Base-by-base conservation (phyloP, 2,113 vertebrate genomes). In the Charadrius vociferus region DNA sequence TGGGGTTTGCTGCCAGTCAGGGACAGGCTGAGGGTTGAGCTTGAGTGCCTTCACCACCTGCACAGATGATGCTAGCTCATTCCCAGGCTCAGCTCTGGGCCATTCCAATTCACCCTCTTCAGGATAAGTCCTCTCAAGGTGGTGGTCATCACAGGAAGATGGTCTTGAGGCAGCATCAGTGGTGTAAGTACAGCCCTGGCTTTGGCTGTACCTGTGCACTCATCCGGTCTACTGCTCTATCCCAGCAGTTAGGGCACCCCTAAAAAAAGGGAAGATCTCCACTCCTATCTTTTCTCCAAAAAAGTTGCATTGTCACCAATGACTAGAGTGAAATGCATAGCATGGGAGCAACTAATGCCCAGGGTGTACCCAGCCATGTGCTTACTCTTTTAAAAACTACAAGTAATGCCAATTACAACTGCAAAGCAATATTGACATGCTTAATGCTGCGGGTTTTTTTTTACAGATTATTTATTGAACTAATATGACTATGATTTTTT, bases 141-240 rank as follows among this genome's bases (percentile, higher is more conserved):
- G 5, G 7, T 68, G 8, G 3, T 90, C 8, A 15, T 2, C 1
- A 0, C 0, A 0, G 16, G 27, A 21, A 68, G 23, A 36, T 18
- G 29, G 4, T 37, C 32, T 66, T 50, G 58, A 75, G 34, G 10
- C 5, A 34, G 3, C 4, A 34, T 63, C 24, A 16, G 12, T 32
- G 22, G 8, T 66, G 5, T 32, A 83, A 50, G 53, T 30, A 27
- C 10, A 59, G 4, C 32, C 21, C 6, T n/a, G n/a, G 26, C 9
- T 86, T 75, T 52, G 16, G 2, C 39, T 67, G 5, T 14, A 18
- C 15, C 32, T 70, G 20, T 47, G 7, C 22, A 24, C 5, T 67
- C 22, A 41, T 71, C 29, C 24, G 78, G 3, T 61, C 6, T 56
- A 5, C 12, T 83, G 22, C 9, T 67, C 34, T 52, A 34, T 32